phyloP scores from a whole-genome alignment of 2,888 invertebrate genomes.

The Seira sanloemensis region DNA sequence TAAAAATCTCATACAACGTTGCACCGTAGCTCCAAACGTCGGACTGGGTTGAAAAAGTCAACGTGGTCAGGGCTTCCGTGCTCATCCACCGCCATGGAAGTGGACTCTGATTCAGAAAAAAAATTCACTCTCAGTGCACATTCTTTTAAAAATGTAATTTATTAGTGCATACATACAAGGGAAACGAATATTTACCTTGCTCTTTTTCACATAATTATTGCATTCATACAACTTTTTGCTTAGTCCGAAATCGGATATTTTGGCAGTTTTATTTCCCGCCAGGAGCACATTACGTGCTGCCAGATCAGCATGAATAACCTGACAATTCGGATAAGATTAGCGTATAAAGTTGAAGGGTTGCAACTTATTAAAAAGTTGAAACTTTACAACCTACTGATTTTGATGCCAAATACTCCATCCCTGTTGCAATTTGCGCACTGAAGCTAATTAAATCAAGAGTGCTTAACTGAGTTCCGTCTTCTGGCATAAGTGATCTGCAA shows the following conservation, averaged over 20 bases:
- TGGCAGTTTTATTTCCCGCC: slow-evolving; percentile 35
- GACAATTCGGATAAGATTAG: background rate
- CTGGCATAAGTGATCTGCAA: background rate
- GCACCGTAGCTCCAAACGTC: slow-evolving; percentile 59
- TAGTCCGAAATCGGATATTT: slow-evolving; percentile 68
- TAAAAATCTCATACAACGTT: slow-evolving; percentile 43
- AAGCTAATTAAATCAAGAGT: slow-evolving; percentile 63
- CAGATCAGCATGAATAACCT: slow-evolving; percentile 64
- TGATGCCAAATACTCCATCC: slow-evolving; percentile 66
- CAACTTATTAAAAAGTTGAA: too few relatives aligned
- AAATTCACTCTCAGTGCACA: background rate
- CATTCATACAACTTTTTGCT: slow-evolving; percentile 66
- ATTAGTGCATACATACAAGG: background rate
- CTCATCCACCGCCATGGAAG: slow-evolving; percentile 68
- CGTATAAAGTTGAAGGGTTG: background rate
- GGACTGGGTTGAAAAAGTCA: slow-evolving; percentile 42
- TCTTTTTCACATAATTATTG: slow-evolving; percentile 67
- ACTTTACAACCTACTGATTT: slow-evolving; percentile 54
- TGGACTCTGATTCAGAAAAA: slow-evolving; percentile 34
- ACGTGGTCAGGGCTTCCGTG: slow-evolving; percentile 43
- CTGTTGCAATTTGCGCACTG: slow-evolving; percentile 59
- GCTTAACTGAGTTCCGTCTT: background rate
- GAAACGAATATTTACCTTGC: slow-evolving; percentile 45
- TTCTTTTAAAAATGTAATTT: background rate
- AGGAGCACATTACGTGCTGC: slow-evolving; percentile 66